Base-by-base conservation (phyloP, 2,113 vertebrate genomes). In the Calidris pugnax region DNA sequence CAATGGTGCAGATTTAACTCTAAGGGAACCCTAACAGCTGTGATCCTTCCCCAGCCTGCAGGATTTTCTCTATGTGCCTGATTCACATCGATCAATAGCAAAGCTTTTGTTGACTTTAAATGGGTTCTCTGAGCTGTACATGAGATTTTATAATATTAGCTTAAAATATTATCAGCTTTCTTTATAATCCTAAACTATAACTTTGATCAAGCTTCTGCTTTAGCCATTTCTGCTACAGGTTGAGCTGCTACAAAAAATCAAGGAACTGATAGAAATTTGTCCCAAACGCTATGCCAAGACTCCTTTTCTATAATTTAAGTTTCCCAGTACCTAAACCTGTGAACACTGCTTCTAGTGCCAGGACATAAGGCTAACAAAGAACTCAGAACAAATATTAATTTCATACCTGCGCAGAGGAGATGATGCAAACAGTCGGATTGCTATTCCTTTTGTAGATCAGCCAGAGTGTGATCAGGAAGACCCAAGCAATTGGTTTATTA, bases 401-500 rank as follows among this genome's bases (percentile, higher is more conserved):
- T 71, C 32, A 12, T 66, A 72, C 39, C 62, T n/a, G 50, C 8
- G 7, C 57, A 87, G n/a, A 66, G 23, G 21, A 84, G 39, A 55
- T 0, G 5, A 37, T 24, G 13, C 72, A n/a, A 43, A 77, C 18
- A 50, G 39, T 6, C 22, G 0, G 2, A 19, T 9, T 18, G 30
- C 39, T 59, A 12, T 51, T 62, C 10, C 18, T 47, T 64, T 26
- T 47, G 51, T 19, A 62, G 32, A 47, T 35, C 47, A 76, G 24
- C 9, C 2, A 2, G 14, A 26, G 15, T 3, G 9, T 21, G 39
- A 43, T 15, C 50, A 23, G 23, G 27, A 60, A 45, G 35, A 75
- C 12, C 19, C 0, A 1, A 55, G n/a, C 48, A 64, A 30, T 53
- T 23, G 22, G 17, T 33, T 74, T 39, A 14, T 21, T 3, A 84